phyloP scores from a whole-genome alignment of 1,140 invertebrate species.

The Papilio xuthus region DNA sequence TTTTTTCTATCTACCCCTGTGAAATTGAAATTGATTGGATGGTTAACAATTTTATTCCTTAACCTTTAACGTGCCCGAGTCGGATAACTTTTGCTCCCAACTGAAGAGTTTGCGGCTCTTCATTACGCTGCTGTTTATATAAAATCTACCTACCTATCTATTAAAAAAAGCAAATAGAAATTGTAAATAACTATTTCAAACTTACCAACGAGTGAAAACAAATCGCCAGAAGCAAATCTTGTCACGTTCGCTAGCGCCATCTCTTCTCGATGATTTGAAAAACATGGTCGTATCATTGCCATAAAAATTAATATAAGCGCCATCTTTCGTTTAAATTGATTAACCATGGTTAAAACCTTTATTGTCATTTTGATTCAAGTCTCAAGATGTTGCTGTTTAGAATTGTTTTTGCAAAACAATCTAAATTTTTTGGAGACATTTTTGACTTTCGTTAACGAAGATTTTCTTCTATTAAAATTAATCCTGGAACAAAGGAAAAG shows the following conservation, averaged over 20 bases:
- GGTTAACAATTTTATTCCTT: no score
- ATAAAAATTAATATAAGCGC: slow-evolving; percentile 57
- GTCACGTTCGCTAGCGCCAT: slow-evolving; percentile 73
- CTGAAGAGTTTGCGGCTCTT: no score
- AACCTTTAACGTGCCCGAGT: no score
- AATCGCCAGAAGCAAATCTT: slow-evolving; percentile 65
- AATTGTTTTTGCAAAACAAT: not conserved
- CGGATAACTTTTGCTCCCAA: no score
- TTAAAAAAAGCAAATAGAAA: not conserved
- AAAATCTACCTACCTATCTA: no score
- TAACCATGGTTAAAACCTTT: slow-evolving; percentile 37
- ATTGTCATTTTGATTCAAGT: slow-evolving; percentile 48
- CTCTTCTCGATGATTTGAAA: slow-evolving; percentile 57
- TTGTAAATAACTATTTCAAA: not conserved
- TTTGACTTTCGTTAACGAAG: not conserved
- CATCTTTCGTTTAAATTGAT: slow-evolving; percentile 55
- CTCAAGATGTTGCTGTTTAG: slow-evolving; percentile 51
- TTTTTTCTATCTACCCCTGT: no score
- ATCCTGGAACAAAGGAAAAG: not conserved
- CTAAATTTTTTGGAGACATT: not conserved
- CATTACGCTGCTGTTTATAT: no score
- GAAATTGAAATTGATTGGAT: no score
- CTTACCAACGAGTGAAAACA: slow-evolving; percentile 71
- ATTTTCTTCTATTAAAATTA: not conserved
- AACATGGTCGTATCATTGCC: slow-evolving; percentile 40